Evolutionary conservation across 1,140 invertebrate genomes (phyloP).

Genomic region (Conus betulinus): DNA sequence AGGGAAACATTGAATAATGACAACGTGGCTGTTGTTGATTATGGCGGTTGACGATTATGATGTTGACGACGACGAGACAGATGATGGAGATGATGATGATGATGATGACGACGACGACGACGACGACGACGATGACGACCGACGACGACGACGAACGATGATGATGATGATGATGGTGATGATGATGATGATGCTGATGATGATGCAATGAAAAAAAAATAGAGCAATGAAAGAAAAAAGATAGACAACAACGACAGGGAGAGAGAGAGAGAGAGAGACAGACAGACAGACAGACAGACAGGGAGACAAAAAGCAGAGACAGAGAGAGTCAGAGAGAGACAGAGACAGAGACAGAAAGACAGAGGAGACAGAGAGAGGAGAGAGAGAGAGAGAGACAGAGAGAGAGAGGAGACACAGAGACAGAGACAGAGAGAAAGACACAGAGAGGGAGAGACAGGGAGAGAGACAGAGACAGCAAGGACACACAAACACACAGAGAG

Average conservation of each 20-base stretch:
- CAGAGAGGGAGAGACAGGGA: too few species aligned
- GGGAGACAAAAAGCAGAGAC: too few species aligned
- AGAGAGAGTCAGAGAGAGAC: background rate
- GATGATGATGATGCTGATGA: too few species aligned
- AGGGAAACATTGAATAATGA: background rate
- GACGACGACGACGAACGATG: too few species aligned
- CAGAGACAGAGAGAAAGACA: too few species aligned
- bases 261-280: background rate
- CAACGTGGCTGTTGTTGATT: background rate
- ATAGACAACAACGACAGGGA: conserved; percentile 6
- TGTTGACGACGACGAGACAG: background rate
- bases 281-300: background rate
- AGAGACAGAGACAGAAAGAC: too few species aligned
- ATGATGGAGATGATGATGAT: background rate
- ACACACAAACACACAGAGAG: too few species aligned
- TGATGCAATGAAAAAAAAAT: background rate
- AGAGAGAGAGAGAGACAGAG: too few species aligned
- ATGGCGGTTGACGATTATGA: background rate
- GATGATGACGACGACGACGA: background rate
- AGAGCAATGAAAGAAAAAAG: too few species aligned
- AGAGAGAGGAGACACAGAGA: too few species aligned
- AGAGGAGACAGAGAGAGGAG: too few species aligned
- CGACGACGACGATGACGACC: background rate
- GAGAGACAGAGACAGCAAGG: too few species aligned
- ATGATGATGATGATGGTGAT: background rate